Evolutionary conservation across 1,140 invertebrate species (phyloP), one percentile per base, ranked within the genome.

Genomic region (Drosophila suzukii): DNA sequence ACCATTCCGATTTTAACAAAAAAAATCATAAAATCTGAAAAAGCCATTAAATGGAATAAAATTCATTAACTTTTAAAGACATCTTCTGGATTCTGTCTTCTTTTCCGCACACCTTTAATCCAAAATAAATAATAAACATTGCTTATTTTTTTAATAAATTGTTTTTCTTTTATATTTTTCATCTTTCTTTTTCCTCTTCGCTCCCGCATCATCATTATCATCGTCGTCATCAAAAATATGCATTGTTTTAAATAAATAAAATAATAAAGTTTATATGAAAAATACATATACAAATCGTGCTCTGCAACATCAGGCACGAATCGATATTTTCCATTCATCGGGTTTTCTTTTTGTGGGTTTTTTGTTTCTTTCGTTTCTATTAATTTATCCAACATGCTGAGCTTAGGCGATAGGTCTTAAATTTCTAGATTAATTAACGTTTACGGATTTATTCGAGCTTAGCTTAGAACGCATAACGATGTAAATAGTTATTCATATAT

Each of bases 391-490:
- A 88, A 88, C 82, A 86, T 86, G 71, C 79, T 82, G 83, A 74
- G 68, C 82, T 86, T 85, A 86, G 70, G 50, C 49, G 46, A 60
- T 75, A 75, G 65, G 27, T 49, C 68, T 86, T 82, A 73, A 20
- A 7, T 44, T n/a, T 53, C 75, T 86, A 88, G 32, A 82, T 82
- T 82, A 88, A 88, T 86, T 88, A 88, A 86, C 68, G 56, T 82
- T 83, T 78, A 82, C 55, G 71, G 55, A 78, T 86, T 82, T 86
- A 83, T 73, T 88, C 84, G 83, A 88, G 75, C 77, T 86, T 83
- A 83, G 79, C 84, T 76, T 86, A 86, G 59, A 86, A 86, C 82
- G 83, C 83, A 88, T 86, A 88, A 86, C 83, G 82, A 84, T 85
- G 79, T 76, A 84, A 74, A 84, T 83, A 80, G 61, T 77, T 85